A percentile compares a stretch with the other conserved stretches of the same genome.
Evolutionary conservation across 2,113 vertebrate genomes (phyloP).

Genomic region (Hippoglossus stenolepis): DNA sequence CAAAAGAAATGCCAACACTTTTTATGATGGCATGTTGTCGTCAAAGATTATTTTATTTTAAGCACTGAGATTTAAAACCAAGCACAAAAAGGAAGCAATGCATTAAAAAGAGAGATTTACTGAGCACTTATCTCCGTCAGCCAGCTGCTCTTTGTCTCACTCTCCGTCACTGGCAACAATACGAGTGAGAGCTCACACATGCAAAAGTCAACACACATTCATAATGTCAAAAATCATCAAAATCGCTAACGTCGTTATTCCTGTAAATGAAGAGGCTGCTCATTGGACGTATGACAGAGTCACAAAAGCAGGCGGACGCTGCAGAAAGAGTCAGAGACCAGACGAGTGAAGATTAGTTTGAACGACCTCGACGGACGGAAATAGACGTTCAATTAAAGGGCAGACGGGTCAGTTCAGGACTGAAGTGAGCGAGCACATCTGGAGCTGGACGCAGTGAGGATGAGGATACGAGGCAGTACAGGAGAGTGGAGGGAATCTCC

Average conservation of each 20-base stretch:
- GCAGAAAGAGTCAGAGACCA: not conserved
- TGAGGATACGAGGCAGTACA: slow-evolving; percentile 2
- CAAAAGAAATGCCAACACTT: not conserved
- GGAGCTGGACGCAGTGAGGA: slow-evolving; percentile 16
- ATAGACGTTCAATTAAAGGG: not conserved
- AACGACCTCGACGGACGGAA: slow-evolving; percentile 3
- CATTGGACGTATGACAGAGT: not conserved
- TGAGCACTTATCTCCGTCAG: slow-evolving; percentile 15
- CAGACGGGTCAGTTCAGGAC: slow-evolving; percentile 17
- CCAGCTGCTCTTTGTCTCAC: slow-evolving; percentile 25
- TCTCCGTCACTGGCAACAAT: not conserved
- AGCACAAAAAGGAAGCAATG: slow-evolving; percentile 20
- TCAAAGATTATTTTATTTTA: slow-evolving; percentile 11
- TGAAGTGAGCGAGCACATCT: slow-evolving; percentile 29
- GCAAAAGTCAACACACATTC: not conserved
- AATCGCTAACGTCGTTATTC: not conserved
- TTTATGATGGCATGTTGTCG: not conserved
- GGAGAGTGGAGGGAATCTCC: slow-evolving; percentile 20
- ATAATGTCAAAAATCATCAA: not conserved
- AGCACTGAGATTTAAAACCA: no score
- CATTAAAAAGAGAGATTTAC: slow-evolving; percentile 19
- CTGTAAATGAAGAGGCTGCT: not conserved
- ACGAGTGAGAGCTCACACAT: not conserved
- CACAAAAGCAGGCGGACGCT: not conserved
- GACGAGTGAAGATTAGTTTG: slow-evolving; percentile 20